Conservation (phyloP, 2,113 vertebrate species). For the Chunga burmeisteri region DNA sequence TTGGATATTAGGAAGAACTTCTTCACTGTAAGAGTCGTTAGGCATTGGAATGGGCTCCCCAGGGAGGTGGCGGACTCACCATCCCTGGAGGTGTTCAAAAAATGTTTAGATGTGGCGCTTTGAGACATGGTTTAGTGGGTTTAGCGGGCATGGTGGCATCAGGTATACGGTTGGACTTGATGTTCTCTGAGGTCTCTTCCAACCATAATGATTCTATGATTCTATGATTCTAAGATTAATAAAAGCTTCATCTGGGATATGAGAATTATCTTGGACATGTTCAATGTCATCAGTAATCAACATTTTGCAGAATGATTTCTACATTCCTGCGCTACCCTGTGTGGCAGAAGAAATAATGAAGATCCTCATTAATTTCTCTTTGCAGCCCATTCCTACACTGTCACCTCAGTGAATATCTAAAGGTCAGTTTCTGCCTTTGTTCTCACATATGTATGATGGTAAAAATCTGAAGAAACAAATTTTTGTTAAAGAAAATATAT, state of each 20-base stretch:
- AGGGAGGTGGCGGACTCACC: too few relatives aligned
- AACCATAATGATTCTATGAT: too few relatives aligned
- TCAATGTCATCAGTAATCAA: not conserved
- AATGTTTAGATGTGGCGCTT: too few relatives aligned
- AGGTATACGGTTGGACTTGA: too few relatives aligned
- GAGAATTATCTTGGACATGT: not conserved
- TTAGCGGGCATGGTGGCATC: too few relatives aligned
- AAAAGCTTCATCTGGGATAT: not conserved
- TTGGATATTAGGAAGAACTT: too few relatives aligned
- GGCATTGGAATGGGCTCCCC: too few relatives aligned
- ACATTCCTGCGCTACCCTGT: not conserved
- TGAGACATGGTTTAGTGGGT: too few relatives aligned
- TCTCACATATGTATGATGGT: fast-evolving
- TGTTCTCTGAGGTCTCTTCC: too few relatives aligned
- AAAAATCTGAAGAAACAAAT: not conserved
- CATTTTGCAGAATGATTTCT: not conserved
- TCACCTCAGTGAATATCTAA: not conserved
- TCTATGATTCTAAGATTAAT: not conserved
- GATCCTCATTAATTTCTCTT: not conserved
- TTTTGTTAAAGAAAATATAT: not conserved
- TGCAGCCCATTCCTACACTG: not conserved
- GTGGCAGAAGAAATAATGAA: not conserved
- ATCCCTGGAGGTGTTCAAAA: too few relatives aligned
- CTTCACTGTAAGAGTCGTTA: too few relatives aligned
- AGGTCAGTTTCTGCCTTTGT: not conserved